phyloP scores from a whole-genome alignment of 2,797 vertebrate genomes.

The Cyclopterus lumpus region DNA sequence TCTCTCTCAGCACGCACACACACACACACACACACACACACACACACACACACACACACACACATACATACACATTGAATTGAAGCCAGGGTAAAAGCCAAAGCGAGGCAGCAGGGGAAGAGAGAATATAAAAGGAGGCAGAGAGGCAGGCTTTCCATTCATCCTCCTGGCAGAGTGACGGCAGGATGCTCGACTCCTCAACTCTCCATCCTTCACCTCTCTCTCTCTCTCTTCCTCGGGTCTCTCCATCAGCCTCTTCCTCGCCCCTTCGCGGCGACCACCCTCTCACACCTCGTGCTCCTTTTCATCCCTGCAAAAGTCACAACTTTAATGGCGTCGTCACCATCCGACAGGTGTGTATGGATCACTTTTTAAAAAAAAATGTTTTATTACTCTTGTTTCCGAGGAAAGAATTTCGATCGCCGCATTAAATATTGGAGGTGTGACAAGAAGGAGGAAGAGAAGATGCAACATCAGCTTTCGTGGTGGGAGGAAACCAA shows the following conservation, averaged over 20 bases:
- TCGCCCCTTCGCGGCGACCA: not conserved
- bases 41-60: slow-evolving; percentile 22
- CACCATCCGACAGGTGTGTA: slow-evolving; percentile 38
- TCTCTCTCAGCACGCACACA: slow-evolving; percentile 33
- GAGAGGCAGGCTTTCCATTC: slow-evolving; percentile 71
- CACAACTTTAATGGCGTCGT: slow-evolving; percentile 18
- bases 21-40: slow-evolving; percentile 13
- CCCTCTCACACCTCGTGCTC: not conserved
- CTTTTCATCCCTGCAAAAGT: not conserved
- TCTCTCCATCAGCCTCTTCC: slow-evolving; percentile 4
- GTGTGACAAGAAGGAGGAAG: not conserved
- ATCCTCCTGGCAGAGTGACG: slow-evolving; percentile 58
- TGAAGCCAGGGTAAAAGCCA: slow-evolving; percentile 75
- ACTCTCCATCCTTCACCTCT: slow-evolving; percentile 33
- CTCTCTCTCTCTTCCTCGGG: slow-evolving; percentile 2
- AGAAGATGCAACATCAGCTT: slow-evolving; percentile 11
- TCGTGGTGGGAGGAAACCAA: not conserved
- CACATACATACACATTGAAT: slow-evolving; percentile 4
- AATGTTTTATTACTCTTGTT: not conserved
- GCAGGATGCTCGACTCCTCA: slow-evolving; percentile 58
- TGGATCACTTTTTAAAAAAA: not conserved
- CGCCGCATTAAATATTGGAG: not conserved
- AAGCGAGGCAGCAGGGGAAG: slow-evolving; percentile 70
- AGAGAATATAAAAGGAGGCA: slow-evolving; percentile 76
- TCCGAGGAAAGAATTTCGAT: not conserved